Base-by-base conservation (phyloP, 2,797 vertebrate species). In the Clarias laeviceps region DNA sequence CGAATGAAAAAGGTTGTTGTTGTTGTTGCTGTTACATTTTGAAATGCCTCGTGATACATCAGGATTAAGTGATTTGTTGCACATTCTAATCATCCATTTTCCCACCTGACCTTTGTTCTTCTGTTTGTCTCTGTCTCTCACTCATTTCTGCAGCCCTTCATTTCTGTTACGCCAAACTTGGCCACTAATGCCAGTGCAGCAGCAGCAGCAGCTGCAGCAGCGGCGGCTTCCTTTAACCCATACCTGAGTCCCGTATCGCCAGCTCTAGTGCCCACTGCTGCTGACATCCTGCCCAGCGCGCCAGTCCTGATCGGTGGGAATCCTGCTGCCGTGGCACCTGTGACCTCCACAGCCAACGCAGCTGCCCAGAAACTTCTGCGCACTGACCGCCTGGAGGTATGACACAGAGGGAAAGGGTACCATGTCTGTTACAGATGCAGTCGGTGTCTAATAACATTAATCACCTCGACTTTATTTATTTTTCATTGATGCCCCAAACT, bases 351-450 rank as follows among this genome's bases (percentile, higher is more conserved):
- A 89, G 94, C 96, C 68, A 92, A 96, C 11, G 96, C 96, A 89
- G 95, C 96, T 80, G 96, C 95, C 65, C 97, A 98, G 95, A 99
- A 99, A 90, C 94, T 96, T 91, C 96, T 98, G 94, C 97, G 98
- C 94, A 97, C 97, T 32, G 98, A 99, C 92, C 97, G 97, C 93
- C 96, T 99, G 88, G 98, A 99, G 98, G 98, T 99, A 98, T 93
- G 91, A 95, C 89, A 77, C 3, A 8, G 22, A 69, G 50, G 69
- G 24, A 79, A 79, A 79, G 77, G 77, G 59, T 24, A 64, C 24
- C 4, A 24, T 69, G 65, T 69, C 65, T 32, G 32, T 22, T 82
- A 68, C 57, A 29, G 61, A 50, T 37, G 14, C 37, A 40, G 5
- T 20, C n/a, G 4, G 22, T 37, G 15, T 80, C 34, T 64, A 64